Evolutionary conservation across 1,140 invertebrate genomes (phyloP).

Genomic region (Matsumurasca onukii): DNA sequence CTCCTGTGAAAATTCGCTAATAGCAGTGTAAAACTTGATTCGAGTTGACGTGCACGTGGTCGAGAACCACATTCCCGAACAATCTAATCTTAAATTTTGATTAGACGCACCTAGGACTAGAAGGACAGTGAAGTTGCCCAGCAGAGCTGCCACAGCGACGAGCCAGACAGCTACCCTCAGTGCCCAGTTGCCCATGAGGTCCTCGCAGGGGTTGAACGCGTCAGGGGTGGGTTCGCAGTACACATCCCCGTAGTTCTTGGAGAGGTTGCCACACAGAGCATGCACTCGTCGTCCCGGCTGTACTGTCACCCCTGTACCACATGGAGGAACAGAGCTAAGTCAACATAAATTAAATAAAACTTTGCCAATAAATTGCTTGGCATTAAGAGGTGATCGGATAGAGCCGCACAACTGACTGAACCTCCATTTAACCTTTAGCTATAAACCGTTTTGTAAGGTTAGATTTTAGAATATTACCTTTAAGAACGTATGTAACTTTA

Average conservation of each 20-base stretch:
- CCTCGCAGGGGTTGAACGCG: slow-evolving; percentile 87
- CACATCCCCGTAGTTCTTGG: slow-evolving; percentile 53
- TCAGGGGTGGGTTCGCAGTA: slow-evolving; percentile 77
- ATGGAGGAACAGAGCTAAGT: too few relatives aligned
- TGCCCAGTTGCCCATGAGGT: slow-evolving; percentile 82
- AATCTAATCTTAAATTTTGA: too few relatives aligned
- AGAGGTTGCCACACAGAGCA: slow-evolving; percentile 59
- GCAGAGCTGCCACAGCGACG: slow-evolving; percentile 59
- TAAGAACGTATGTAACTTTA: too few relatives aligned
- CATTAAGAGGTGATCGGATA: too few relatives aligned
- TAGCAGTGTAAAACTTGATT: too few relatives aligned
- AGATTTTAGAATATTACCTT: too few relatives aligned
- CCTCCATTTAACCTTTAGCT: too few relatives aligned
- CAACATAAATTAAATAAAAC: not conserved
- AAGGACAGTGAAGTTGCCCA: slow-evolving; percentile 77
- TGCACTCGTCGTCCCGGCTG: slow-evolving; percentile 8
- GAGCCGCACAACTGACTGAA: too few relatives aligned
- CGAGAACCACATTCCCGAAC: too few relatives aligned
- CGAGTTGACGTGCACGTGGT: too few relatives aligned
- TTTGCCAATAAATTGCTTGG: not conserved
- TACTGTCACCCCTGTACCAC: slow-evolving; percentile 14
- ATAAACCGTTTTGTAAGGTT: too few relatives aligned
- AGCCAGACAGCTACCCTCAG: slow-evolving; percentile 83
- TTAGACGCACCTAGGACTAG: slow-evolving; percentile 74
- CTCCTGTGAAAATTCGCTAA: too few relatives aligned